Base-by-base conservation (phyloP, 2,888 invertebrate genomes). In the Dilophus febrilis region DNA sequence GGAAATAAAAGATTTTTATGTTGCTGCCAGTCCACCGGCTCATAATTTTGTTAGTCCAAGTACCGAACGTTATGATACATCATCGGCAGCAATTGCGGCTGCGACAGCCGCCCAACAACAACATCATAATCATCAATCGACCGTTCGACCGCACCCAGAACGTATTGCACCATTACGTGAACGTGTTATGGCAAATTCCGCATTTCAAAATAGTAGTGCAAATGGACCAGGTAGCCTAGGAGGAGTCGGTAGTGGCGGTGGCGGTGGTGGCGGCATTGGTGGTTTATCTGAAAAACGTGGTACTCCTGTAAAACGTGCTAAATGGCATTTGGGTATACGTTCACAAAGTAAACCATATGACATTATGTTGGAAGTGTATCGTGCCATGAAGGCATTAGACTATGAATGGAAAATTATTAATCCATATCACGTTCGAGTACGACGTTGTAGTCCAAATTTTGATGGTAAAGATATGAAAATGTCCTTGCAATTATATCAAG, bases 321-420 rank as follows among this genome's bases (percentile, higher is more conserved):
- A 97, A 56, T 98, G 97, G 97, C 97, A 98, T 69, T 67, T 98
- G 50, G 97, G 94, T 41, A 99, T 99, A 52, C 71, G 98, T 40
- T 98, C 97, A 5, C 98, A 99, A 60, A 95, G 95, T 58, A 92
- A 94, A 59, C 98, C 98, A 0, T 90, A 91, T 57, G 98, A 99
- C 61, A 99, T 99, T 40, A 99, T 99, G 98, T 82, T 92, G 61
- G 98, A 99, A 65, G 98, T 99, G 1, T 98, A 92, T 64, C 74
- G 95, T 47, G 98, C 98, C 1, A 98, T 99, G 98, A 95, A 95
- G 62, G 84, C 88, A 2, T 70, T 99, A 8, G 86, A 91, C 64
- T 97, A 92, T 64, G 95, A 98, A 63, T 99, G 98, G 98, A 97
- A 95, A 65, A 85, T 95, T 37, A 86, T 98, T 47, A 98, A 95